Percentiles rank a stretch among this genome's conserved stretches.
Conservation (phyloP, 2,113 vertebrate species). For the Bubo bubo region DNA sequence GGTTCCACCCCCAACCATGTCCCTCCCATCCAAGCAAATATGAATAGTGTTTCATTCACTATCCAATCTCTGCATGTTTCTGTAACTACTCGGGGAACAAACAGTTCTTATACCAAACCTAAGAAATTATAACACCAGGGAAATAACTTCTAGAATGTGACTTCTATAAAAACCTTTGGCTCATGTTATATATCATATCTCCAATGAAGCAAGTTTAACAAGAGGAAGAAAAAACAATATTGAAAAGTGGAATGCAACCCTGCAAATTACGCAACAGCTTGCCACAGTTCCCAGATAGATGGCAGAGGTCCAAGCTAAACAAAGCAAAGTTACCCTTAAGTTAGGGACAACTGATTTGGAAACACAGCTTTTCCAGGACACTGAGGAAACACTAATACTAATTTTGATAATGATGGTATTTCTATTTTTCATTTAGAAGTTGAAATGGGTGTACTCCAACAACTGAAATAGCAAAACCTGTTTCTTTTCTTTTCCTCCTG, state of each 20-base stretch:
- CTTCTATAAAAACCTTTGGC: background rate
- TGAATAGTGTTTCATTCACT: background rate
- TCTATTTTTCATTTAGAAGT: background rate
- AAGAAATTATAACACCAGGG: background rate
- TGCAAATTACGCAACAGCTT: background rate
- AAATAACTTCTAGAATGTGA: background rate
- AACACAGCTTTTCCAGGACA: background rate
- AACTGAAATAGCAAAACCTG: background rate
- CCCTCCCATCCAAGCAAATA: background rate
- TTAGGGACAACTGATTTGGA: background rate
- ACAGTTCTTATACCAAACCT: background rate
- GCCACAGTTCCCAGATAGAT: background rate
- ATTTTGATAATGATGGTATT: background rate
- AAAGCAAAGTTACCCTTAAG: background rate
- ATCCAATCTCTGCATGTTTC: background rate
- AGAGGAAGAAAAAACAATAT: background rate
- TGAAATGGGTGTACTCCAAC: background rate
- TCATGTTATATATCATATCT: background rate
- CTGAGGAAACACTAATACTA: background rate
- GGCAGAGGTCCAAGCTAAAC: background rate
- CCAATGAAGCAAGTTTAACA: background rate
- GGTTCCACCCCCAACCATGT: background rate
- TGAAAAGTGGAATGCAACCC: background rate
- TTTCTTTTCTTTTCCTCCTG: background rate
- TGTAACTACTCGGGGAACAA: background rate